phyloP scores from a whole-genome alignment of 2,888 invertebrate species.

The Leptarthrus brevirostris region DNA sequence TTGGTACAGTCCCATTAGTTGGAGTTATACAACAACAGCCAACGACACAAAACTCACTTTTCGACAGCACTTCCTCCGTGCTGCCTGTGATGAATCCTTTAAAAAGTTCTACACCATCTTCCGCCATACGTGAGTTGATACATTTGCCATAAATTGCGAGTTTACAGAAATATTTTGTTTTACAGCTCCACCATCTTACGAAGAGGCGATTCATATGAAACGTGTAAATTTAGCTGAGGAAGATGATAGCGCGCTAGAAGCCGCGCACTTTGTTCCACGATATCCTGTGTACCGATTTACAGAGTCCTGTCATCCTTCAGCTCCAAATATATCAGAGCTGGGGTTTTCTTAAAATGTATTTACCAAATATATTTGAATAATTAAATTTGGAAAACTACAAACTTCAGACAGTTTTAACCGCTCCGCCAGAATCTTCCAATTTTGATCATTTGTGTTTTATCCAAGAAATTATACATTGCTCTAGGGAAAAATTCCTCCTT shows the following conservation, averaged over 20 bases:
- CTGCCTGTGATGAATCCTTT: not conserved
- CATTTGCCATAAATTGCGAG: too few relatives aligned
- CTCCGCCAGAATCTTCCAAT: too few relatives aligned
- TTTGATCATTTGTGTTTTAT: too few relatives aligned
- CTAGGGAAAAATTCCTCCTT: too few relatives aligned
- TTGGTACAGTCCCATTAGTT: slow-evolving; percentile 64
- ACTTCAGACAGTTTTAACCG: too few relatives aligned
- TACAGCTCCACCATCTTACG: slow-evolving; percentile 65
- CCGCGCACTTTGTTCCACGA: slow-evolving; percentile 62
- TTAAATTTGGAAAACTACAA: too few relatives aligned
- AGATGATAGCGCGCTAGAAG: slow-evolving; percentile 58
- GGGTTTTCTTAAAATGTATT: not conserved
- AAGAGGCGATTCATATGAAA: slow-evolving; percentile 64
- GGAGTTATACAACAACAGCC: slow-evolving; percentile 57
- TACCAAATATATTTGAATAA: too few relatives aligned
- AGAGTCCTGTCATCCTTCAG: not conserved
- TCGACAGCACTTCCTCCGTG: not conserved
- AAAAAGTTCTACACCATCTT: not conserved
- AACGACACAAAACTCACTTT: not conserved
- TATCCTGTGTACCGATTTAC: slow-evolving; percentile 65
- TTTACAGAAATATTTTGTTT: too few relatives aligned
- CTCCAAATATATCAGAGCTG: not conserved
- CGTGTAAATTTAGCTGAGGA: slow-evolving; percentile 62
- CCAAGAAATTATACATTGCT: too few relatives aligned
- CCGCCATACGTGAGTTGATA: slow-evolving; percentile 51